Base-by-base conservation (phyloP, 2,113 vertebrate genomes). In the Petromus typicus region DNA sequence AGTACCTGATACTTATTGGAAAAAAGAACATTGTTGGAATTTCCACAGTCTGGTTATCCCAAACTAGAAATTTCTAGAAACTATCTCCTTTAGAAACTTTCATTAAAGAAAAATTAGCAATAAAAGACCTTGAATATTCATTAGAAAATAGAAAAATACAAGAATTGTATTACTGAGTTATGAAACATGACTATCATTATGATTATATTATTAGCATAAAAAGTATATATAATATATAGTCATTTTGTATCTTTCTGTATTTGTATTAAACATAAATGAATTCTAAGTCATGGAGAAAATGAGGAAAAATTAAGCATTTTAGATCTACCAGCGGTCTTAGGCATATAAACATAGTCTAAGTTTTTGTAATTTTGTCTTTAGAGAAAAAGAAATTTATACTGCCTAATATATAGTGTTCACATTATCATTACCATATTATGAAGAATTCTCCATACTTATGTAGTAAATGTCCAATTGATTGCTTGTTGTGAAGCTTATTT, bases 61-160 rank as follows among this genome's bases (percentile, higher is more conserved):
- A 57, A 82, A 67, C 63, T 89, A 79, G 63, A 93, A 63, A 37
- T 86, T 71, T 85, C 80, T 89, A 56, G 30, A 48, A 89, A 88
- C n/a, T 22, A 40, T 69, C 51, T 86, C 48, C 43, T 96, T 95
- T 97, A 57, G 94, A 66, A 61, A 64, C 13, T 88, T 83, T 18
- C 3, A 80, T 7, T 51, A 85, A 86, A 80, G 10, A 64, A 93
- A 43, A 59, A 69, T 45, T 37, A 6, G 20, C 71, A 1, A 61
- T 91, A 69, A 90, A 90, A 89, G 8, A 57, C 25, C 32, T 27
- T 80, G 12, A 69, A 79, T 73, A 40, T 78, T 92, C 54, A 40
- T 73, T 89, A 90, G 37, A 10, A 86, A 75, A 92, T 80, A 20
- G 63, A 84, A 80, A 95, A 89, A 61, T 18, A 80, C 7, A 75